Conservation (phyloP, 2,797 vertebrate genomes). For the Thaleichthys pacificus region DNA sequence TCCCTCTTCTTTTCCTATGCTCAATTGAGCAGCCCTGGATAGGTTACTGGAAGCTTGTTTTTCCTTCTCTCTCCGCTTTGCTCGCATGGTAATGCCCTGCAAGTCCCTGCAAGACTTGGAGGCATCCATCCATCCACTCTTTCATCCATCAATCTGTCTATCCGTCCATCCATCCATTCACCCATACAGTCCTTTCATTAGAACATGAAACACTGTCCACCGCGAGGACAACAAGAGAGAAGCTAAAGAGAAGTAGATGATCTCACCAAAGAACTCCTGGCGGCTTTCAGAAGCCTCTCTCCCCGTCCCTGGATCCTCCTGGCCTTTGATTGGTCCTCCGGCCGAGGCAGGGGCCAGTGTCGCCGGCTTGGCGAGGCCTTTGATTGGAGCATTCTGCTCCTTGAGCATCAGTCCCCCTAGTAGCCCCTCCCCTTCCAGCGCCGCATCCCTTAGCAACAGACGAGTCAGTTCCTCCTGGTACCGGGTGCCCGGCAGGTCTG, state of each 20-base stretch:
- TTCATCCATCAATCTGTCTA: constrained; percentile 64
- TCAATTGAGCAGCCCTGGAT: constrained; percentile 41
- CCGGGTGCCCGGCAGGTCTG: constrained; percentile 74
- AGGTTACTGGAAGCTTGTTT: constrained; percentile 32
- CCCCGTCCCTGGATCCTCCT: constrained; percentile 63
- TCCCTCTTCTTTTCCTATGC: background rate
- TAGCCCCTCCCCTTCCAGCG: constrained; percentile 66
- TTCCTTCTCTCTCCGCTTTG: constrained; percentile 30
- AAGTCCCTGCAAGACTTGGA: constrained; percentile 66
- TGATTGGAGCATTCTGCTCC: constrained; percentile 56
- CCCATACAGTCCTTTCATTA: constrained; percentile 31
- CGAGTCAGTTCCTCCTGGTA: constrained; percentile 80
- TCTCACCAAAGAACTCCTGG: constrained; percentile 87
- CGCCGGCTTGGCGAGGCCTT: constrained; percentile 43
- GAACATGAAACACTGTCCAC: background rate
- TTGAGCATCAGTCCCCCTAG: constrained; percentile 74
- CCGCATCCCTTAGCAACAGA: constrained; percentile 72
- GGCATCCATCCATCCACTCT: constrained; percentile 41
- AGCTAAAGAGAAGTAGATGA: constrained; percentile 3
- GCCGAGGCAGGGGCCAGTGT: constrained; percentile 37
- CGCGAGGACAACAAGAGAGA: constrained; percentile 12
- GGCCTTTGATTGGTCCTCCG: constrained; percentile 52
- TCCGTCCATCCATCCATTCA: constrained; percentile 29
- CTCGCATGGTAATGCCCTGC: constrained; percentile 50
- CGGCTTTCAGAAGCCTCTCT: constrained; percentile 70